Conservation (phyloP, 2,113 vertebrate genomes). For the Alethe castanea region DNA sequence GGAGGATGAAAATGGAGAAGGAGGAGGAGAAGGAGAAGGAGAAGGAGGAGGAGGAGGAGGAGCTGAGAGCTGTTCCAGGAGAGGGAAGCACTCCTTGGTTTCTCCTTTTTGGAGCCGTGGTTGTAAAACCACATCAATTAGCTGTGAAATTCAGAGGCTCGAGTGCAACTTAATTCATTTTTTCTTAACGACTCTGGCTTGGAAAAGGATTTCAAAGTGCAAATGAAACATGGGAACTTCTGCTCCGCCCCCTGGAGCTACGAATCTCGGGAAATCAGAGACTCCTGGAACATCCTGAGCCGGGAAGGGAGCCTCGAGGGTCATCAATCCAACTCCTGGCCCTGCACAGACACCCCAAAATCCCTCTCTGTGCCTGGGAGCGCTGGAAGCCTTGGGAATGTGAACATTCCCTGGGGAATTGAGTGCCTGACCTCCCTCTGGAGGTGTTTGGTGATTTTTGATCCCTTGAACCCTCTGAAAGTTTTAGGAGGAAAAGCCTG, state of each 20-base stretch:
- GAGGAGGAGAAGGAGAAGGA: neutral
- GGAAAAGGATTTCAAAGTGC: neutral
- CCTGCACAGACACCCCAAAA: neutral
- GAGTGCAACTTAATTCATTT: neutral
- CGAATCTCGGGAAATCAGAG: neutral
- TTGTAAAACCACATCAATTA: neutral
- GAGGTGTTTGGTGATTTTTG: too few relatives aligned
- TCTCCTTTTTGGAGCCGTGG: neutral
- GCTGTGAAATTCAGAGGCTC: neutral
- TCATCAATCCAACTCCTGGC: neutral
- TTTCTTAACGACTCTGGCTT: neutral
- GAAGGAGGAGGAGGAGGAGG: neutral
- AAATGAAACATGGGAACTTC: rapidly evolving
- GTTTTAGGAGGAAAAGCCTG: neutral
- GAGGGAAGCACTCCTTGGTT: neutral
- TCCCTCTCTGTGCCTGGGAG: neutral
- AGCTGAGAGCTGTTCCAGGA: neutral
- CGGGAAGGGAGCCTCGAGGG: neutral
- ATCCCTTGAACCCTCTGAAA: rapidly evolving
- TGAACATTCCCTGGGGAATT: neutral
- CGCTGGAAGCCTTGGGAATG: rapidly evolving
- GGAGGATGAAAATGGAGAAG: neutral
- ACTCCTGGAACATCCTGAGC: neutral
- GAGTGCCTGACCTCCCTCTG: neutral
- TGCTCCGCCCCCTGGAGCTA: neutral